Percentiles rank a stretch among this genome's conserved stretches.
Conservation (phyloP, 2,113 vertebrate species). For the Morone chrysops region DNA sequence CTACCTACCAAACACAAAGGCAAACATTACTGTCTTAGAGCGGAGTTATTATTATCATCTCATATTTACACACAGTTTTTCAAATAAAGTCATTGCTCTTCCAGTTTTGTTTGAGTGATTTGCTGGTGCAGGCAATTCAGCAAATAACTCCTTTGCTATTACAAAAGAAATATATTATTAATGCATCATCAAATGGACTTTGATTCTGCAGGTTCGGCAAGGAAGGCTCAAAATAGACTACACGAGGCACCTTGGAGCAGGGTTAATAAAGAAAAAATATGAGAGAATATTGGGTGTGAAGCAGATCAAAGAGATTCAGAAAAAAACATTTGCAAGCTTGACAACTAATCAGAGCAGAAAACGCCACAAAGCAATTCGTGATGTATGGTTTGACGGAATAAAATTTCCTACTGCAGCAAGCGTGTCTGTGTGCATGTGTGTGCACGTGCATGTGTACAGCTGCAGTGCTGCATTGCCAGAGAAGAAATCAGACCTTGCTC, state of each 20-base stretch:
- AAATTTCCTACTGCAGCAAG: conserved; percentile 28
- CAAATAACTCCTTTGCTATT: background rate
- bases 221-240: conserved; percentile 55
- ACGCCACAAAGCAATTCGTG: conserved; percentile 9
- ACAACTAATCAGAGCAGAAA: conserved; percentile 51
- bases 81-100: background rate
- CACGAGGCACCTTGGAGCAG: conserved; percentile 18
- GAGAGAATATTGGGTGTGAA: conserved; percentile 28
- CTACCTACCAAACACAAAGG: conserved; percentile 41
- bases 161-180: conserved; percentile 40
- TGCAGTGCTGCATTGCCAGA: conserved; percentile 39
- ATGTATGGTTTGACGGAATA: conserved; percentile 22
- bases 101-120: conserved; percentile 24
- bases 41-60: conserved; percentile 31
- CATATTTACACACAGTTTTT: conserved; percentile 17
- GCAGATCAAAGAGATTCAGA: conserved; percentile 55
- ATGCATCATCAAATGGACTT: conserved; percentile 48
- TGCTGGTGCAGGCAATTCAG: background rate
- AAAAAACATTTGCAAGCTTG: conserved; percentile 8
- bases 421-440: background rate
- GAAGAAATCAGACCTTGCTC: conserved; percentile 39
- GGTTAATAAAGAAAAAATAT: conserved; percentile 2
- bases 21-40: conserved; percentile 34
- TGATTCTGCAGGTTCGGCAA: conserved; percentile 35
- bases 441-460: background rate